A percentile compares a stretch with the other conserved stretches of the same genome.
phyloP scores from a whole-genome alignment of 2,797 vertebrate genomes.

The Liparis tanakae region DNA sequence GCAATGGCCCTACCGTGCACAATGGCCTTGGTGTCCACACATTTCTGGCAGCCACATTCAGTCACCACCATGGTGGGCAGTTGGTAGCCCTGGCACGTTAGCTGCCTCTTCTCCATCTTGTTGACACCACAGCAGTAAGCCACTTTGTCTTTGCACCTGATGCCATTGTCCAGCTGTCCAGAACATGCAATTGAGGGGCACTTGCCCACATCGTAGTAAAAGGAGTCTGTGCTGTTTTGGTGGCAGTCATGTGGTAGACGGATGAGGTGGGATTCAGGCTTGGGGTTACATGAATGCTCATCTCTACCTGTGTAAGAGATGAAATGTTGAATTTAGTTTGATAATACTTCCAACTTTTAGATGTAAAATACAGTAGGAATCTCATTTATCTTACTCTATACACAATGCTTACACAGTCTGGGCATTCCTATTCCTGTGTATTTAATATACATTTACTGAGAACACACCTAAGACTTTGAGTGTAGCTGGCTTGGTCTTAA shows the following conservation, averaged over 20 bases:
- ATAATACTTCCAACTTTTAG: background rate
- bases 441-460: background rate
- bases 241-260: conserved; percentile 94
- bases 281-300: conserved; percentile 86
- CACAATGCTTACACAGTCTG: background rate
- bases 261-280: conserved; percentile 89
- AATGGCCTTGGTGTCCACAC: conserved; percentile 88
- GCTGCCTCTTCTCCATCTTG: conserved; percentile 87
- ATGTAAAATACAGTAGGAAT: conserved; percentile 2
- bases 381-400: background rate
- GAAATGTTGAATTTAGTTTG: conserved; percentile 21
- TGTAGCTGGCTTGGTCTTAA: conserved; percentile 88
- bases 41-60: conserved; percentile 92
- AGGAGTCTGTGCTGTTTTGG: conserved; percentile 91
- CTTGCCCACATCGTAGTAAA: conserved; percentile 92
- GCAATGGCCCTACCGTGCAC: conserved; percentile 92
- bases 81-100: conserved; percentile 89
- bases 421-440: background rate
- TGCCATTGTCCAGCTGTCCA: conserved; percentile 88
- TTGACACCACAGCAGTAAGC: conserved; percentile 92
- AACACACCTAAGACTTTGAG: conserved; percentile 90
- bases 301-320: conserved; percentile 78
- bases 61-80: conserved; percentile 90
- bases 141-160: conserved; percentile 90
- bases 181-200: conserved; percentile 87